These are phyloP conservation scores for Itoplectis maculator DNA, from an alignment of 2,888 invertebrate species.

Conservation along the genomic window DNA sequence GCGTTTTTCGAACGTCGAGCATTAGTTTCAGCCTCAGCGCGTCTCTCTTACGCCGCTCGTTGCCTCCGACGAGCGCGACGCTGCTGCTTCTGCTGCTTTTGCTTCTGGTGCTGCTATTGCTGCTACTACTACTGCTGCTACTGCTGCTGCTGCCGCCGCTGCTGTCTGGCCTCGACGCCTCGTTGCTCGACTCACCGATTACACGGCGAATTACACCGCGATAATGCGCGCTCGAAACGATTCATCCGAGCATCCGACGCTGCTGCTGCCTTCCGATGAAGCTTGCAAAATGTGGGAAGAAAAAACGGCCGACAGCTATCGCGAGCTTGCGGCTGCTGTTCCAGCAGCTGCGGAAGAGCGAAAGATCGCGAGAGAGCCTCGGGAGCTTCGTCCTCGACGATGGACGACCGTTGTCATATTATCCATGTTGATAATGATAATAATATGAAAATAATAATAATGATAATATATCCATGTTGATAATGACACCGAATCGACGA, in stretches of 20 bases:
- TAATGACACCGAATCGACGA: too few species aligned
- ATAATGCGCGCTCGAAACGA: constrained; percentile 55
- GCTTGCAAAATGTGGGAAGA: not conserved
- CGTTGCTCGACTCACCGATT: constrained; percentile 63
- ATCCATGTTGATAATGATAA: too few species aligned
- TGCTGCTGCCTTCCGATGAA: constrained; percentile 22
- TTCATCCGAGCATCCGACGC: constrained; percentile 49
- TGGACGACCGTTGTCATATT: too few species aligned
- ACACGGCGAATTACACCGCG: constrained; percentile 60
- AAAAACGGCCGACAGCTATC: not conserved
- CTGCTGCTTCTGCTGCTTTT: too few species aligned
- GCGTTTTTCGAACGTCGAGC: constrained; percentile 52
- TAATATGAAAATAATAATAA: too few species aligned
- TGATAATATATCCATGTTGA: too few species aligned
- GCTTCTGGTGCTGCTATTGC: too few species aligned
- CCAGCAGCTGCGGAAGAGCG: constrained; percentile 5
- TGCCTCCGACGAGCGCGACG: constrained; percentile 9
- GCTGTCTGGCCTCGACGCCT: constrained; percentile 62
- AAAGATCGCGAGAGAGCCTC: constrained; percentile 3
- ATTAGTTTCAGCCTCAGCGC: constrained; percentile 57
- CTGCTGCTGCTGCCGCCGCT: constrained; percentile 10
- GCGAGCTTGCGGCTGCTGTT: not conserved
- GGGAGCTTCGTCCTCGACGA: too few species aligned
- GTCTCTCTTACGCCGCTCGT: constrained; percentile 20
- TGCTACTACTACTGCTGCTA: too few species aligned